phyloP scores from a whole-genome alignment of 92 coral and sea anemone species.

The Parazoanthus swiftii region DNA sequence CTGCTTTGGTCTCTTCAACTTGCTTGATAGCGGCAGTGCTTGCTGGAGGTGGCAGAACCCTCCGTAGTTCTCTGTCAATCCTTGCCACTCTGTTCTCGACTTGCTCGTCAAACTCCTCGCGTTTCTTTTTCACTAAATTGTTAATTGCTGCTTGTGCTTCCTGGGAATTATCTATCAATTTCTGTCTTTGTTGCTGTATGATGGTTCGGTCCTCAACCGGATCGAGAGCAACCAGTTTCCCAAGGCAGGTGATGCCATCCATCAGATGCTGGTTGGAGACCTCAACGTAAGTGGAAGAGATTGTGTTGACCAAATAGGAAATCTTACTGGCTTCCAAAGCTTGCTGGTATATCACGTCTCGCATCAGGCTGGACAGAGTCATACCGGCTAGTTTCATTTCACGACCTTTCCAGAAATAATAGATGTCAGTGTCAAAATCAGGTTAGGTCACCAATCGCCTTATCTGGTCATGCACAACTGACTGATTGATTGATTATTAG shows the following conservation, averaged over 20 bases:
- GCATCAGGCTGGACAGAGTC: slow-evolving; percentile 47
- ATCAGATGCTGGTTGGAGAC: slow-evolving; percentile 52
- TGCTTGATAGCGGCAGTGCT: background rate
- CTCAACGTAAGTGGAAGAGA: slow-evolving; percentile 47
- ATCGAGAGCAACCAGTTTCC: slow-evolving; percentile 53
- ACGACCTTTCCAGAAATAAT: background rate
- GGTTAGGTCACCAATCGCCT: too few relatives aligned
- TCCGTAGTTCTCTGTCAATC: slow-evolving; percentile 53
- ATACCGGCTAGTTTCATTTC: background rate
- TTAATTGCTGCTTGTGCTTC: slow-evolving; percentile 52
- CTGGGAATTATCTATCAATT: slow-evolving; percentile 32
- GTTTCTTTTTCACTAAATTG: slow-evolving; percentile 31
- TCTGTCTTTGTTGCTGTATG: slow-evolving; percentile 36
- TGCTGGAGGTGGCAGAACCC: slow-evolving; percentile 46
- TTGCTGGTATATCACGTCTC: slow-evolving; percentile 56
- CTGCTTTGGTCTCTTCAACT: slow-evolving; percentile 23
- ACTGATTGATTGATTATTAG: too few relatives aligned
- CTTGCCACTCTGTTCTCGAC: slow-evolving; percentile 52
- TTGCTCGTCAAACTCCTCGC: slow-evolving; percentile 48
- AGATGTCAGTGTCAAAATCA: too few relatives aligned
- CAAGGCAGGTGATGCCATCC: slow-evolving; percentile 63
- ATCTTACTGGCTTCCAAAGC: slow-evolving; percentile 60
- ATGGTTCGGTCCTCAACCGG: slow-evolving; percentile 28
- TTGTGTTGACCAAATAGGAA: slow-evolving; percentile 48
- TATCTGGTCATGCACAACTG: too few relatives aligned